phyloP scores from a whole-genome alignment of 2,113 vertebrate species.

The Siniperca chuatsi region DNA sequence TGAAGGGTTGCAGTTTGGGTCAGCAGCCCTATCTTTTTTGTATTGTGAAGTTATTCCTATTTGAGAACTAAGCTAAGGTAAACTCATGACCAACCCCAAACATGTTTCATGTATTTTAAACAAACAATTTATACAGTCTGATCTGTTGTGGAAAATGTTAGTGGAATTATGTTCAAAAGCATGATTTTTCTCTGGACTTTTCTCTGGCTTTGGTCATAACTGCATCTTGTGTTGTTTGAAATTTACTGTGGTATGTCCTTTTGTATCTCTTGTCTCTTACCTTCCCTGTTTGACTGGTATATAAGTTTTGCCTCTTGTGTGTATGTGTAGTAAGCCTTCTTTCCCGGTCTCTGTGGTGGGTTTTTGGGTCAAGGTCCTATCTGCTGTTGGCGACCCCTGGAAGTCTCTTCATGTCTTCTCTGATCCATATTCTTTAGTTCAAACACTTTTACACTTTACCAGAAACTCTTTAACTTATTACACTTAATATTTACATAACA shows the following conservation, averaged over 20 bases:
- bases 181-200: neutral
- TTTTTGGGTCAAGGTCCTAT: too few species aligned
- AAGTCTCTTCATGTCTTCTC: neutral
- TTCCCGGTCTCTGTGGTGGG: too few species aligned
- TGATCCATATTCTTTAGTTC: neutral
- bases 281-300: neutral
- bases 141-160: neutral
- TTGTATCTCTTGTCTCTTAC: neutral
- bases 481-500: too few species aligned
- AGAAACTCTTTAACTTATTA: neutral
- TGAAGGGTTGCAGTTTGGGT: neutral
- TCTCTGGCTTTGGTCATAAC: neutral
- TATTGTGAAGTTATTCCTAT: conserved; percentile 26
- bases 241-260: neutral
- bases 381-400: too few species aligned
- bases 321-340: too few species aligned
- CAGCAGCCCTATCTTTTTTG: neutral
- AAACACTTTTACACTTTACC: neutral
- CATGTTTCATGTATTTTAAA: neutral
- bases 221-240: neutral
- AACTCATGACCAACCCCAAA: neutral
- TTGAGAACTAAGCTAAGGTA: neutral
- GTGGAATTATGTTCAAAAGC: neutral
- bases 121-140: neutral
- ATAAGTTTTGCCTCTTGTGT: too few species aligned